These are phyloP conservation scores for Aegithalos caudatus DNA, from an alignment of 2,113 vertebrate genomes.

Conservation along the genomic window DNA sequence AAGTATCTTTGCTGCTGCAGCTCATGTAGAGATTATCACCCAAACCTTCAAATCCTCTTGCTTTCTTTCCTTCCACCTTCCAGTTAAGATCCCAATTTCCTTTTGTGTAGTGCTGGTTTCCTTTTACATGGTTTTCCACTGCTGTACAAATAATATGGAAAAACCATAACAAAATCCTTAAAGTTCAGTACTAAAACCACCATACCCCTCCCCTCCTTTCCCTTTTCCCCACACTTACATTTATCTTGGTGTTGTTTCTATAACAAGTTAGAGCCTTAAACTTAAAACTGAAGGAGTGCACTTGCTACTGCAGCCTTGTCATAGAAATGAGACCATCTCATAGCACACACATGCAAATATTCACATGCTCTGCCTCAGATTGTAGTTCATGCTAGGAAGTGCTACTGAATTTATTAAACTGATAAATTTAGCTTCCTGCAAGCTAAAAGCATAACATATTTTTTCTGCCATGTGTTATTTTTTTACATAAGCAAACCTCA, in stretches of 20 bases:
- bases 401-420: neutral
- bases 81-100: neutral
- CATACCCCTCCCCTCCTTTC: neutral
- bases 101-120: neutral
- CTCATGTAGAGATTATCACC: neutral
- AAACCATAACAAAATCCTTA: neutral
- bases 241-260: neutral
- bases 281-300: neutral
- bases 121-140: neutral
- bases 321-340: neutral
- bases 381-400: neutral
- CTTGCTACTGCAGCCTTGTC: neutral
- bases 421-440: neutral
- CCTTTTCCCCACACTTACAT: neutral
- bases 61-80: neutral
- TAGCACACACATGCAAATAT: neutral
- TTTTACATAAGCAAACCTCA: neutral
- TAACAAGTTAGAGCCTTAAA: neutral
- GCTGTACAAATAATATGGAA: neutral
- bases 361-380: neutral
- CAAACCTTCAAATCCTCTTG: neutral
- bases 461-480: neutral
- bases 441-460: neutral
- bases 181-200: neutral
- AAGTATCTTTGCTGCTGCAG: neutral